Evolutionary conservation across 1,140 invertebrate genomes (phyloP).

Genomic region (Cephus cinctus): DNA sequence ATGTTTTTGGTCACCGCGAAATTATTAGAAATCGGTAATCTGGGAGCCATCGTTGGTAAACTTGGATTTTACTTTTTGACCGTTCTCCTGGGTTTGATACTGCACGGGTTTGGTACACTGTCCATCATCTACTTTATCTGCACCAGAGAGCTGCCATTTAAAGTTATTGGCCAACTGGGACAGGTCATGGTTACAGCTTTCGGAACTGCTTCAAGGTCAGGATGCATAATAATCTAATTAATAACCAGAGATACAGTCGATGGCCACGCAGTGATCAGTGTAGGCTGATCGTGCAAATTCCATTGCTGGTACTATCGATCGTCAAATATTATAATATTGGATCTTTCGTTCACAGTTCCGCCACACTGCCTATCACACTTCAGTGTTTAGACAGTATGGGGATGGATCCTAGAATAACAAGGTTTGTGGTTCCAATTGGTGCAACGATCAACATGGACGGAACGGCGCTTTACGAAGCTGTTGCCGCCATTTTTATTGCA

Average conservation of each 20-base stretch:
- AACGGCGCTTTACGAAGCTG: slow-evolving; percentile 92
- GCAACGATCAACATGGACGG: slow-evolving; percentile 97
- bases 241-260: background rate
- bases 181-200: slow-evolving; percentile 90
- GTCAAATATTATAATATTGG: background rate
- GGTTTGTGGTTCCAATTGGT: slow-evolving; percentile 95
- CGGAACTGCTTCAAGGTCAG: slow-evolving; percentile 92
- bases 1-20: slow-evolving; percentile 88
- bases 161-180: slow-evolving; percentile 78
- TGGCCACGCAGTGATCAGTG: too few relatives aligned
- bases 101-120: slow-evolving; percentile 88
- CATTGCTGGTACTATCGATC: slow-evolving; percentile 66
- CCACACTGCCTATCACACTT: slow-evolving; percentile 89
- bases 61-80: slow-evolving; percentile 91
- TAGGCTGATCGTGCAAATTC: too few relatives aligned
- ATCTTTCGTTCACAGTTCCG: slow-evolving; percentile 71
- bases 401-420: slow-evolving; percentile 84
- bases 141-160: slow-evolving; percentile 77
- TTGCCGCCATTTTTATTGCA: slow-evolving; percentile 93
- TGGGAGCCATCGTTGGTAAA: slow-evolving; percentile 77
- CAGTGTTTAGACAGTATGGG: slow-evolving; percentile 89
- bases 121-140: slow-evolving; percentile 80
- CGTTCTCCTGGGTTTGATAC: slow-evolving; percentile 81
- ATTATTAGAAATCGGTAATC: slow-evolving; percentile 83
- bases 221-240: too few relatives aligned